Evolutionary conservation across 2,797 vertebrate genomes (phyloP), one percentile per base, ranked within the genome.

Genomic region (Gadopsis bispinosus): DNA sequence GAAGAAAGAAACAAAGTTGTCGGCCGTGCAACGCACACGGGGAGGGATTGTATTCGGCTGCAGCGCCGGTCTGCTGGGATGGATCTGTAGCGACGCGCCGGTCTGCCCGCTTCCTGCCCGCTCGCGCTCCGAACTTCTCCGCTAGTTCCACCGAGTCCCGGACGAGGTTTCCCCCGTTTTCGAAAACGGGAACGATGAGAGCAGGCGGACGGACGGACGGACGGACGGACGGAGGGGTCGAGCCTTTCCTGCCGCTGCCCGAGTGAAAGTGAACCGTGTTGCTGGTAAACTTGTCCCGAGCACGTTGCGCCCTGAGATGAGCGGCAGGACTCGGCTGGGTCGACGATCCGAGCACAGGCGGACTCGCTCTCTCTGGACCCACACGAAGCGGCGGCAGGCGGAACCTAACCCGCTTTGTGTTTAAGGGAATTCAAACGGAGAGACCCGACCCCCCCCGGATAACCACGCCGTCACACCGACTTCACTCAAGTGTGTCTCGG

Each of bases 1-100:
- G 93, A 94, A 95, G 95, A 95, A 95, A 95, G 95, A 93, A 93
- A 91, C 91, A 88, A 93, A 93, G 92, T 94, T 92, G 89, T 92
- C 84, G 91, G 91, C 86, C 78, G 87, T 87, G 92, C 90, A 65
- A 53, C 63, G 86, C 85, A 77, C 88, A 85, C 85, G 85, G 88
- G 88, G 89, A 91, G 81, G 86, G 88, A 88, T 89, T 90, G 85
- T 89, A 84, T 85, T 81, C 72, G 86, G 85, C 84, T 35, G 37
- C 53, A 66, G 80, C 69, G 55, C 84, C 79, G 84, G 74, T 76
- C 68, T n/a, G 75, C 43, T 51, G 56, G 76, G 85, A 76, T n/a
- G 67, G 22, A n/a, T 63, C 26, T 51, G 79, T 72, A 73, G 65
- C 88, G 81, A 81, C 20, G 67, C 81, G 26, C 69, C 73, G 75